phyloP scores from a whole-genome alignment of 2,113 vertebrate genomes.

The Cheirogaleus medius region DNA sequence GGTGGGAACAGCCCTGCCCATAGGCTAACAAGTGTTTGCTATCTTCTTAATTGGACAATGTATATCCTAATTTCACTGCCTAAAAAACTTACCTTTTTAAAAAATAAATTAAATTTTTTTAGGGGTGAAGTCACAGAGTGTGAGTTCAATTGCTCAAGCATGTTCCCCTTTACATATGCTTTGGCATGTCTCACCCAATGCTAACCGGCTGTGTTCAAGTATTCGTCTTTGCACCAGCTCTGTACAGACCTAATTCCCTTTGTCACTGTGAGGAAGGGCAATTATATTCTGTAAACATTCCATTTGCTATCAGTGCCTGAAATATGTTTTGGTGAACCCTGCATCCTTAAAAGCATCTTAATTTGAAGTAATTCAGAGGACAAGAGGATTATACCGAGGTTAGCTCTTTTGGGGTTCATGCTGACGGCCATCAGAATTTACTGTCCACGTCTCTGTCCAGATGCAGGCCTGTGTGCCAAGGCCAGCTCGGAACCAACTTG shows the following conservation, averaged over 20 bases:
- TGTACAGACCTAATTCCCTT: constrained; percentile 72
- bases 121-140: background rate
- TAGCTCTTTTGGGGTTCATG: background rate
- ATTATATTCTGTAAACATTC: constrained; percentile 80
- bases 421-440: background rate
- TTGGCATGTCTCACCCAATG: constrained; percentile 48
- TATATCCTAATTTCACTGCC: background rate
- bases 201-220: constrained; percentile 62
- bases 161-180: constrained; percentile 7
- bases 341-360: constrained; percentile 66
- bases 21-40: background rate
- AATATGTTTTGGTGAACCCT: constrained; percentile 72
- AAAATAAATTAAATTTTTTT: background rate
- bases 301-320: constrained; percentile 67
- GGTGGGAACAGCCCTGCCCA: background rate
- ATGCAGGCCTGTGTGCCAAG: background rate
- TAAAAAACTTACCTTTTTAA: background rate
- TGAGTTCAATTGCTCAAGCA: constrained; percentile 22
- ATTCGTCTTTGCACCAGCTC: constrained; percentile 59
- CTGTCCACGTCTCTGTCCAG: too few relatives aligned
- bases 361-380: constrained; percentile 68
- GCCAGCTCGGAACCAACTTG: background rate
- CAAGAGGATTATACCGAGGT: background rate
- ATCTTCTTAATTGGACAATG: background rate
- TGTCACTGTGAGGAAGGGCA: constrained; percentile 74